A percentile compares a stretch with the other conserved stretches of the same genome.
phyloP scores from a whole-genome alignment of 2,113 vertebrate species.

The Lethenteron reissneri region DNA sequence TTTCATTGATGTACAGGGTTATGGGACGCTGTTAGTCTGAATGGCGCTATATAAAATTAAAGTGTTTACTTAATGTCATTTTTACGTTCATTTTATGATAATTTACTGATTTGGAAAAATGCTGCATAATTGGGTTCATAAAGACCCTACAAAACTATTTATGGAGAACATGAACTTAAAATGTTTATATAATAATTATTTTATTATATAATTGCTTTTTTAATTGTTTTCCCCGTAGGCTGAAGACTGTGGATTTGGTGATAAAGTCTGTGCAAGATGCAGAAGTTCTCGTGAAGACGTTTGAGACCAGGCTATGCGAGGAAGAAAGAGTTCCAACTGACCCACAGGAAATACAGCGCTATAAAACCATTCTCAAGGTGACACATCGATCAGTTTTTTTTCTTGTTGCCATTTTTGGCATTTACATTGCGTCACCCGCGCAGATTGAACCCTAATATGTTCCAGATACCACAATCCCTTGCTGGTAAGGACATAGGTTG shows the following conservation, averaged over 20 bases:
- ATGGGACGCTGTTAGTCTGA: no score
- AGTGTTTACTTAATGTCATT: no score
- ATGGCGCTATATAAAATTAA: no score
- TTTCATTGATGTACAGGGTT: no score
- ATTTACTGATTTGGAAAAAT: no score
- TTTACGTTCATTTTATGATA: no score
- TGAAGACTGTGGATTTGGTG: conserved; percentile 60
- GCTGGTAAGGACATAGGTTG: not conserved
- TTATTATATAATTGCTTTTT: not conserved
- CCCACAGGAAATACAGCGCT: conserved; percentile 35
- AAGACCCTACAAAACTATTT: no score
- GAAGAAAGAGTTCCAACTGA: conserved; percentile 66
- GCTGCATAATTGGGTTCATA: no score
- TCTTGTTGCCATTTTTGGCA: rapidly evolving
- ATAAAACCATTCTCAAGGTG: conserved; percentile 35
- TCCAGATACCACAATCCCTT: not conserved
- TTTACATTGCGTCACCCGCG: rapidly evolving
- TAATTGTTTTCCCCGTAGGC: conserved; percentile 20
- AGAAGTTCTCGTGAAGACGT: conserved; percentile 56
- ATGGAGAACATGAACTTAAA: no score
- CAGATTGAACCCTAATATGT: rapidly evolving
- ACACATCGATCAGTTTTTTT: not conserved
- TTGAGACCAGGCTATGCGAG: conserved; percentile 64
- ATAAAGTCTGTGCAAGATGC: conserved; percentile 45
- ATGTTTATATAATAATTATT: not conserved